Evolutionary conservation across 2,113 vertebrate species (phyloP), one percentile per base, ranked within the genome.

Genomic region (Odobenus rosmarus): DNA sequence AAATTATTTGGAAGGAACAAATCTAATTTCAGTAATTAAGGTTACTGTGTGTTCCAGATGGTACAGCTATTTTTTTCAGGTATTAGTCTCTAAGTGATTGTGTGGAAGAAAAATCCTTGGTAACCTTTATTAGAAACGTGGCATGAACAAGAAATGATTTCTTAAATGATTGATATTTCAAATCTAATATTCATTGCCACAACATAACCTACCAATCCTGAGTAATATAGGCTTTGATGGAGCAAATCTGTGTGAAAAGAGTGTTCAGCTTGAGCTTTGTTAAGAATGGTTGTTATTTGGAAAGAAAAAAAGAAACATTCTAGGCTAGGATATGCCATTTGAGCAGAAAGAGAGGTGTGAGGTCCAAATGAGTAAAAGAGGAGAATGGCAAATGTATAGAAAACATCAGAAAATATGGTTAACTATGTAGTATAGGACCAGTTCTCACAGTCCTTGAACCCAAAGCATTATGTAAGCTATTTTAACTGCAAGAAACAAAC

Each of bases 1-100:
- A 81, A 89, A 92, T 62, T 90, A 76, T 89, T 95, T 92, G n/a
- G n/a, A 62, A 93, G 39, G 16, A 87, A 87, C 51, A 26, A 71
- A 87, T 57, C 4, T 82, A 94, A 90, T 92, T 61, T 96, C 4
- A 77, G 13, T 82, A 94, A 33, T 55, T 89, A 74, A 94, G 31
- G 9, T 39, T 81, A 86, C 51, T 86, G 13, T 71, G 39, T 81
- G 42, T 87, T 94, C 55, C 85, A 95, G 62, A 46, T 79, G 21
- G 9, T 42, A 79, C 2, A 57, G 19, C 24, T 55, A 7, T 77
- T 95, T 71, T 80, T 89, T 88, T 26, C 57, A 89, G 7, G 9
- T 36, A 87, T 71, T 26, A 13, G 16, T 94, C 33, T 61, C 23
- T 72, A 55, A 92, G 23, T 90, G 46, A 95, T 18, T 67, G 5